Evolutionary conservation across 2,888 invertebrate species (phyloP), one percentile per base, ranked within the genome.

Genomic region (Epistrophe eligans): DNA sequence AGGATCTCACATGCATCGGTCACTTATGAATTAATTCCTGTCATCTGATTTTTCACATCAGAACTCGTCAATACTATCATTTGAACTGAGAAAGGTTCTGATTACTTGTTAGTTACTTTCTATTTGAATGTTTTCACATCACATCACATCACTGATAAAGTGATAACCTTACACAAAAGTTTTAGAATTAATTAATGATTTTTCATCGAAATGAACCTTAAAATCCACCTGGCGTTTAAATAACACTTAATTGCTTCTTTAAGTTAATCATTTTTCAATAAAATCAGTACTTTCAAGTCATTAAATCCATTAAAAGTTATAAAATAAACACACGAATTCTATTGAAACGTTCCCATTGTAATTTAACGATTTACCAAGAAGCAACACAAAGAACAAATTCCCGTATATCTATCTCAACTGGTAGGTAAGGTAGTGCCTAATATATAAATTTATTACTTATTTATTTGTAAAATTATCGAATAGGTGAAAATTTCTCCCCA

Each of bases 381-480:
- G 40, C 17, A 60, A 60, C 24, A 60, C 3, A 11, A 58, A 32
- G 9, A n/a, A 58, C n/a, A 35, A 57, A 57, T 11, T 60, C 60
- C 7, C 60, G 5, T 17, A 13, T 8, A 3, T n/a, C n/a, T 15
- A 4, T 32, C n/a, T n/a, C n/a, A n/a, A n/a, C n/a, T n/a, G n/a
- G n/a, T n/a, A 24, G 6, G 6, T 19, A 9, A 32, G 52, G 32
- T 48, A 35, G 62, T 35, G 62, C 72, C 80, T 73, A n/a, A n/a
- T n/a, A 84, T 77, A 77, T 77, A 77, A 80, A 81, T 81, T 80
- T 57, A 77, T 57, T 15, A 50, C 74, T 85, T 79, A 85, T 77
- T 79, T 77, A 70, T 58, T 85, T 77, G 74, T 81, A 74, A 81
- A 85, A 81, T 81, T 85, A 85, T 81, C 85, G 77, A 81, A 77